These are phyloP conservation scores for Pollachius pollachius DNA, from an alignment of 2,113 vertebrate genomes.

Conservation along the genomic window DNA sequence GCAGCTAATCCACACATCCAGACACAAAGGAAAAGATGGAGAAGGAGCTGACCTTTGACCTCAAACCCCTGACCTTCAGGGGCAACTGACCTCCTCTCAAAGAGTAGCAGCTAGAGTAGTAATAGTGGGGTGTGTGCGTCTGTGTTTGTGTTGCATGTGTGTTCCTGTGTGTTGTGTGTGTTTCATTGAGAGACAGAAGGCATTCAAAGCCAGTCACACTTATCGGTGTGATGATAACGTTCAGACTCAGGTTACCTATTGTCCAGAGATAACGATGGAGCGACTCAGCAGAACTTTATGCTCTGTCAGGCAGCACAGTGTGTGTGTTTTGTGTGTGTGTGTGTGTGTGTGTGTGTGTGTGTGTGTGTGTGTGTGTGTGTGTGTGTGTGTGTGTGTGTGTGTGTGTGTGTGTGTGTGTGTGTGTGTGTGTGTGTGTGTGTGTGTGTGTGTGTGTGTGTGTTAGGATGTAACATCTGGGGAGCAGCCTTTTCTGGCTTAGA, in stretches of 20 bases:
- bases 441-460: too few relatives aligned
- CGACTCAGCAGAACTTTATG: neutral
- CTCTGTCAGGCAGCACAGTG: neutral
- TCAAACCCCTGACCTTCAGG: constrained; percentile 9
- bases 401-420: neutral
- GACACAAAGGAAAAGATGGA: constrained; percentile 36
- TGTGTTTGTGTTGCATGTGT: constrained; percentile 20
- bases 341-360: too few relatives aligned
- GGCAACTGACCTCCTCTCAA: constrained; percentile 22
- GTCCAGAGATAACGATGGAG: neutral
- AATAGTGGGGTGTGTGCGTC: neutral
- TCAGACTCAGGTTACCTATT: neutral
- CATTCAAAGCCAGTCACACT: constrained; percentile 9
- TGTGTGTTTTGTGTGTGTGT: neutral
- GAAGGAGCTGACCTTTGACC: constrained; percentile 55
- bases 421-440: neutral
- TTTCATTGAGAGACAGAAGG: constrained; percentile 4
- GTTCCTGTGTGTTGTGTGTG: neutral
- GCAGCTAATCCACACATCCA: constrained; percentile 18
- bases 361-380: neutral
- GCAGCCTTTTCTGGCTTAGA: constrained; percentile 15
- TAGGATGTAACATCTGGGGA: constrained; percentile 41
- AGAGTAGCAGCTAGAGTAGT: constrained; percentile 1
- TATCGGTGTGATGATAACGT: neutral
- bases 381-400: neutral